Percentiles rank a stretch among this genome's conserved stretches.
Conservation (phyloP, 2,113 vertebrate species). For the Phrynosoma blainvillii region DNA sequence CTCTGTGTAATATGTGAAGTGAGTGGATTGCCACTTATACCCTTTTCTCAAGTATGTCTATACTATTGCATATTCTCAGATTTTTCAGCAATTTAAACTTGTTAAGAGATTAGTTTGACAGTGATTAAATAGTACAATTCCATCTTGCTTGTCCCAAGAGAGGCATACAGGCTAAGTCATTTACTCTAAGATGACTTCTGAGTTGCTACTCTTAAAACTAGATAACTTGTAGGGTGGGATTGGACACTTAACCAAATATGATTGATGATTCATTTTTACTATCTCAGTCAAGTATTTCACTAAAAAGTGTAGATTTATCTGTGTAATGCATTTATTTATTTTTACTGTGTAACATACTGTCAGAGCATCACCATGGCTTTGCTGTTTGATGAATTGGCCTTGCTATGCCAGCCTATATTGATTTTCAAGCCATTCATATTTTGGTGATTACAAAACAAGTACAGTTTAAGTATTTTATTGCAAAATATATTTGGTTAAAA, state of each 20-base stretch:
- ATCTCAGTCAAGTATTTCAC: slow-evolving; percentile 43
- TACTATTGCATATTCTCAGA: slow-evolving; percentile 18
- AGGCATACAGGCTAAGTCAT: slow-evolving; percentile 29
- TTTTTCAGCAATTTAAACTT: background rate
- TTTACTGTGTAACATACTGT: background rate
- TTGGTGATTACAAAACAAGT: slow-evolving; percentile 40
- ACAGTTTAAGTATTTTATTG: slow-evolving; percentile 45
- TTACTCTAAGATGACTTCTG: slow-evolving; percentile 32
- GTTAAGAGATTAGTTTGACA: slow-evolving; percentile 30
- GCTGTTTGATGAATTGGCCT: slow-evolving; percentile 38
- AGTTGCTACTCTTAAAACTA: slow-evolving; percentile 34
- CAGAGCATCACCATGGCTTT: slow-evolving; percentile 13
- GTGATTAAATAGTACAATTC: slow-evolving; percentile 19
- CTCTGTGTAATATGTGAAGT: background rate
- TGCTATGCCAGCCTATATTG: slow-evolving; percentile 9
- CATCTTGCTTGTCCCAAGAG: slow-evolving; percentile 6
- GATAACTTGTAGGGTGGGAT: slow-evolving; percentile 13
- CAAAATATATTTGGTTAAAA: slow-evolving; percentile 5
- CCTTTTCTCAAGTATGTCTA: background rate
- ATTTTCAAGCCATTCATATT: slow-evolving; percentile 15
- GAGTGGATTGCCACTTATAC: background rate
- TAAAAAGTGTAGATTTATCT: slow-evolving; percentile 49
- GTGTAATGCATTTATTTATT: slow-evolving; percentile 39
- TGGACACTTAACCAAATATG: background rate
- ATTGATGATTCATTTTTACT: slow-evolving; percentile 45